A percentile compares a stretch with the other conserved stretches of the same genome.
Evolutionary conservation across 2,797 vertebrate species (phyloP).

Genomic region (Hemitrygon akajei): DNA sequence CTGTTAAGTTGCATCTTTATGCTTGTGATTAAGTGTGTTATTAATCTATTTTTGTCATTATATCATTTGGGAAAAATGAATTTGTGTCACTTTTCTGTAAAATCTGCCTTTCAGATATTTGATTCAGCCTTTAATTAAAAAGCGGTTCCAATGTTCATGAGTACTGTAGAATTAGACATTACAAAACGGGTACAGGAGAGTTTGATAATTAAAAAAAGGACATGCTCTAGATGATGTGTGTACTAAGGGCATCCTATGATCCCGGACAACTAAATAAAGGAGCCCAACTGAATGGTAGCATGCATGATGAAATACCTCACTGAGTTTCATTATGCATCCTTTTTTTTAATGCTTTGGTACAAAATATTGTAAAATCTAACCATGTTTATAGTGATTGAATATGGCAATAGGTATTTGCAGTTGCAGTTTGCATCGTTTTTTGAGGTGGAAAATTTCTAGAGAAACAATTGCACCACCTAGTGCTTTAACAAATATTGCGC

Average conservation of each 20-base stretch:
- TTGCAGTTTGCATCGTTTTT: neutral
- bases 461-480: conserved; percentile 33
- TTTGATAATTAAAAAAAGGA: neutral
- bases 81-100: neutral
- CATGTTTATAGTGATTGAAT: neutral
- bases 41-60: neutral
- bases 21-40: neutral
- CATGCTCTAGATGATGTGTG: neutral
- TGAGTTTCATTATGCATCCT: neutral
- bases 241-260: neutral
- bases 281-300: neutral
- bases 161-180: neutral
- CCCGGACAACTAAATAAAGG: neutral
- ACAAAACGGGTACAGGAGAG: neutral
- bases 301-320: too few relatives aligned
- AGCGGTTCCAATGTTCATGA: neutral
- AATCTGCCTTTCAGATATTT: neutral
- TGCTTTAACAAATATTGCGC: neutral
- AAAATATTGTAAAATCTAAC: neutral
- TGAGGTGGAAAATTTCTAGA: neutral
- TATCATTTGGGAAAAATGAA: neutral
- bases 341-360: neutral
- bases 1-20: neutral
- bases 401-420: neutral
- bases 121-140: neutral